These are phyloP conservation scores for Cheiracanthium punctorium DNA, from an alignment of 2,888 invertebrate genomes.

Conservation along the genomic window DNA sequence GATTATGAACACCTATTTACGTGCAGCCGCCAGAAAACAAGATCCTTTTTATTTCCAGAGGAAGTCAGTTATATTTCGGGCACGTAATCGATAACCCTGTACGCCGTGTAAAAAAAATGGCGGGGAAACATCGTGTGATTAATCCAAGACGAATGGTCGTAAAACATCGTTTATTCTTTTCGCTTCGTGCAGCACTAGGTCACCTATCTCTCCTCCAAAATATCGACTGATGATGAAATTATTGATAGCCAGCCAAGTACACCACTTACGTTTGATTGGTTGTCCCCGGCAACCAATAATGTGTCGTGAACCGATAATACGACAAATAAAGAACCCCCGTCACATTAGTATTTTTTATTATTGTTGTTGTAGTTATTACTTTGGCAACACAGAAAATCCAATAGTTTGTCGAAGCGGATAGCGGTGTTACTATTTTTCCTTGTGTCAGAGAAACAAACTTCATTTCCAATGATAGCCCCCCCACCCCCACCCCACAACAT, in stretches of 20 bases:
- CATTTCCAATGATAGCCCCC: too few species aligned
- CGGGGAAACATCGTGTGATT: not conserved
- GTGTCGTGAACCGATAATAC: not conserved
- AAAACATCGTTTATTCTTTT: not conserved
- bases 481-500: too few species aligned
- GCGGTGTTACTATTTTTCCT: too few species aligned
- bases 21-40: too few species aligned
- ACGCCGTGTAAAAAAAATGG: too few species aligned
- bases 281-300: slow-evolving; percentile 28
- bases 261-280: slow-evolving; percentile 36
- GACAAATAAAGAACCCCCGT: not conserved
- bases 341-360: not conserved
- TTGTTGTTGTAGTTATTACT: not conserved
- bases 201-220: not conserved
- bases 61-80: too few species aligned
- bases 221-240: slow-evolving; percentile 43
- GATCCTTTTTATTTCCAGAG: too few species aligned
- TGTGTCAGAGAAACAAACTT: too few species aligned
- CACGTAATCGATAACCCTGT: not conserved
- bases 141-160: not conserved
- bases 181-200: not conserved
- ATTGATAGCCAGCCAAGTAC: slow-evolving; percentile 40
- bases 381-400: not conserved
- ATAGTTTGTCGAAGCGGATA: not conserved
- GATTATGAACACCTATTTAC: too few species aligned